These are phyloP conservation scores for Caenorhabditis virilis DNA, from an alignment of 2,888 invertebrate species.

Conservation along the genomic window DNA sequence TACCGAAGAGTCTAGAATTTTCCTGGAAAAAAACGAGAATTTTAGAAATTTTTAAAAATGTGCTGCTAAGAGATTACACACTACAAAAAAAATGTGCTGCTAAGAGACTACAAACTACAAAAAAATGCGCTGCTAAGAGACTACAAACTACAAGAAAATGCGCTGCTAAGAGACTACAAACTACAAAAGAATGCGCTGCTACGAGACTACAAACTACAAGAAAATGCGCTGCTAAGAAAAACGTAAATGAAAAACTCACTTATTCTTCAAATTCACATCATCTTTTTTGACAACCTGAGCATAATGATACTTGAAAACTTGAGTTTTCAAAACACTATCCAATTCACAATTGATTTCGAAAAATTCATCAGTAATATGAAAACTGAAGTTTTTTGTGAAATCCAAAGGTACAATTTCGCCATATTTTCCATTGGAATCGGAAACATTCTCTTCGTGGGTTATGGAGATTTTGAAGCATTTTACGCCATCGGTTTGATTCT, in stretches of 20 bases:
- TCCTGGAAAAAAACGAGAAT: not conserved
- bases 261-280: constrained; percentile 15
- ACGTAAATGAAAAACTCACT: constrained; percentile 7
- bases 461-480: constrained; percentile 37
- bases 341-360: constrained; percentile 43
- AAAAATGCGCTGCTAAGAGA: no score
- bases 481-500: constrained; percentile 6
- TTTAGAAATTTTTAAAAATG: not conserved
- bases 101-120: no score
- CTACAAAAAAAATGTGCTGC: no score
- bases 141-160: no score
- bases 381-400: constrained; percentile 9
- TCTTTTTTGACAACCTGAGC: constrained; percentile 24
- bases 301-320: constrained; percentile 31
- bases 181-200: no score
- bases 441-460: constrained; percentile 40
- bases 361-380: constrained; percentile 30
- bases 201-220: no score
- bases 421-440: constrained; percentile 43
- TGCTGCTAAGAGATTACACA: no score
- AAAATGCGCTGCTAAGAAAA: no score
- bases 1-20: constrained; percentile 15
- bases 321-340: constrained; percentile 6
- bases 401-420: constrained; percentile 11
- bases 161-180: no score